Conservation (phyloP, 2,113 vertebrate genomes). For the Pipa parva region DNA sequence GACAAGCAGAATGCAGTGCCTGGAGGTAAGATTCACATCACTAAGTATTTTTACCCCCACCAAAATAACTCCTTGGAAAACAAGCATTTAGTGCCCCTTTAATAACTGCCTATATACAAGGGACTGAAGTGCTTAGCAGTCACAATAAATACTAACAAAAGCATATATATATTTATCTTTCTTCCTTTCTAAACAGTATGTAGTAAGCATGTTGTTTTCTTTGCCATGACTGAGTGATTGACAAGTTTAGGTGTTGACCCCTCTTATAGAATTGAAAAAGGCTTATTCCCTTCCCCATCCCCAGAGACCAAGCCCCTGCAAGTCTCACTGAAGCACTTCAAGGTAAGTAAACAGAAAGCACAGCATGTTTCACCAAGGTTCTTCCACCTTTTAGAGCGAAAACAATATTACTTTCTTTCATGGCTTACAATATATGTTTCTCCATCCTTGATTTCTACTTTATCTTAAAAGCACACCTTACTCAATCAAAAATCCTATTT, state of each 20-base stretch:
- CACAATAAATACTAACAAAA: too few species aligned
- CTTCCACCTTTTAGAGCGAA: background rate
- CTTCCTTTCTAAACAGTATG: slow-evolving; percentile 5
- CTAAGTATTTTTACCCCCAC: too few species aligned
- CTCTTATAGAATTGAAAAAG: slow-evolving; percentile 6
- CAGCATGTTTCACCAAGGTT: slow-evolving; percentile 8
- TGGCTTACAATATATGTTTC: background rate
- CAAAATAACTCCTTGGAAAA: too few species aligned
- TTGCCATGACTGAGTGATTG: slow-evolving; percentile 19
- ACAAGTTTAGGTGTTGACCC: slow-evolving; percentile 24
- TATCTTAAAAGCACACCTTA: too few species aligned
- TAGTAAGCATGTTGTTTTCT: slow-evolving; percentile 18
- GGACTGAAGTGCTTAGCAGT: too few species aligned
- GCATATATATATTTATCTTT: background rate
- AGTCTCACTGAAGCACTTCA: slow-evolving; percentile 9
- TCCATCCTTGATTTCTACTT: background rate
- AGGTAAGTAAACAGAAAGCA: background rate
- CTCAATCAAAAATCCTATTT: too few species aligned
- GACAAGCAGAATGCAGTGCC: too few species aligned
- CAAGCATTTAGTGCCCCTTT: too few species aligned
- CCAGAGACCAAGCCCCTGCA: slow-evolving; percentile 5
- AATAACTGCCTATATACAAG: too few species aligned
- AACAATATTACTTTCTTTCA: slow-evolving; percentile 1
- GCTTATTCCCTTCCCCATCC: background rate
- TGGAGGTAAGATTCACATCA: too few species aligned